phyloP scores from a whole-genome alignment of 1,140 invertebrate species.

The Tetramorium alpestre region DNA sequence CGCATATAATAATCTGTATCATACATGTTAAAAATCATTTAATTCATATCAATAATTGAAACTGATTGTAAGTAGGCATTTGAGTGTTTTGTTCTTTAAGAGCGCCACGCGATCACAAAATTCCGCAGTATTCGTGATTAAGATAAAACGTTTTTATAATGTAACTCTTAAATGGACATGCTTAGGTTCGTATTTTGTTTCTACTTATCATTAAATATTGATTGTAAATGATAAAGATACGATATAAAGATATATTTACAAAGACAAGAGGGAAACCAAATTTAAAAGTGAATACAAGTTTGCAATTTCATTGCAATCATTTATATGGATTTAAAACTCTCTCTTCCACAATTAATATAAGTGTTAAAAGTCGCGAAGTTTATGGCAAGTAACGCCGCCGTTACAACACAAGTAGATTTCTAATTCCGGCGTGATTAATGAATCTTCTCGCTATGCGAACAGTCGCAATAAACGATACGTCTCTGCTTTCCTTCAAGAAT shows the following conservation, averaged over 20 bases:
- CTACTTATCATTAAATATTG: not conserved
- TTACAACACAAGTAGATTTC: not conserved
- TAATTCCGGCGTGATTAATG: constrained; percentile 1
- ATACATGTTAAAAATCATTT: constrained; percentile 29
- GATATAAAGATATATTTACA: not conserved
- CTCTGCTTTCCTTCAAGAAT: not conserved
- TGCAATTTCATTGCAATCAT: not conserved
- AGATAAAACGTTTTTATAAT: not conserved
- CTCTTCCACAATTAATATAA: not conserved
- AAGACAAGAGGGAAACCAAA: constrained; percentile 2
- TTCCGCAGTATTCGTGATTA: not conserved
- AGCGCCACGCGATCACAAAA: not conserved
- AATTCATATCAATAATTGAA: constrained; percentile 13
- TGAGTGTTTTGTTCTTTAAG: constrained; percentile 6
- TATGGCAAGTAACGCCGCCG: not conserved
- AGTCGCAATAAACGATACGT: not conserved
- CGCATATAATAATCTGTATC: not conserved
- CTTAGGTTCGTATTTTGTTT: not conserved
- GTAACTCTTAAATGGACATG: constrained; percentile 7
- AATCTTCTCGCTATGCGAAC: not conserved
- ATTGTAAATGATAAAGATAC: not conserved
- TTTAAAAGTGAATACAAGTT: not conserved
- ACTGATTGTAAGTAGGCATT: constrained; percentile 3
- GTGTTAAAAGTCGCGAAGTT: not conserved
- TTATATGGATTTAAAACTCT: not conserved